Evolutionary conservation across 1,140 invertebrate genomes (phyloP), one percentile per base, ranked within the genome.

Genomic region (Caenorhabditis remanei): DNA sequence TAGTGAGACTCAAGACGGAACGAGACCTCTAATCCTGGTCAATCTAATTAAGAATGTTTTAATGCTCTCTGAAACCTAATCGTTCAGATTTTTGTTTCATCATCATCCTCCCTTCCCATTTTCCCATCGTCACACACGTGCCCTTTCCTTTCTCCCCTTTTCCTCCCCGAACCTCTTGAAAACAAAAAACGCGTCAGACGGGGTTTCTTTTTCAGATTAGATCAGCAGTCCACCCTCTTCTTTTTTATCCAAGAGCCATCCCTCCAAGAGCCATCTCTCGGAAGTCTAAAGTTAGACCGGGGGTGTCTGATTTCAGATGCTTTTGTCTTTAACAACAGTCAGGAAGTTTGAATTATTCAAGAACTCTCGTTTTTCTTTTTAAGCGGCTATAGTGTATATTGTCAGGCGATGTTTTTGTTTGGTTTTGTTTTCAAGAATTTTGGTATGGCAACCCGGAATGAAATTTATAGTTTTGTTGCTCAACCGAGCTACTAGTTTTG

Each of bases 301-400:
- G n/a, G 71, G 71, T 79, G 71, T 79, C 46, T 79, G 71, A 79
- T 79, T 79, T 53, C 71, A 79, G 19, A 11, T 53, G 50, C 14
- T 79, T 16, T n/a, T 24, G 43, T 21, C 11, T 79, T 32, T 53
- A 46, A 46, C 46, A 32, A 79, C 46, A 24, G 43, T 79, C 71
- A 48, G 46, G 43, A 50, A 50, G 21, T 50, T 24, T 79, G 24
- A 79, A 79, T 79, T 79, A 79, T 79, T 79, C 71, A 79, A n/a
- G 71, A 79, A 79, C 71, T 50, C 19, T 71, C 46, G 43, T 19
- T n/a, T 19, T 71, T 46, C 4, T 71, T 46, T 71, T 46, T 71
- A 14, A 32, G 19, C 19, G 6, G 56, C 7, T 21, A 2, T 58
- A 8, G 19, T 65, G 61, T 65, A 71, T 71, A 71, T 14, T 32